A percentile compares a stretch with the other conserved stretches of the same genome.
Evolutionary conservation across 2,888 invertebrate species (phyloP).

Genomic region (Leptopilina drosophilae): DNA sequence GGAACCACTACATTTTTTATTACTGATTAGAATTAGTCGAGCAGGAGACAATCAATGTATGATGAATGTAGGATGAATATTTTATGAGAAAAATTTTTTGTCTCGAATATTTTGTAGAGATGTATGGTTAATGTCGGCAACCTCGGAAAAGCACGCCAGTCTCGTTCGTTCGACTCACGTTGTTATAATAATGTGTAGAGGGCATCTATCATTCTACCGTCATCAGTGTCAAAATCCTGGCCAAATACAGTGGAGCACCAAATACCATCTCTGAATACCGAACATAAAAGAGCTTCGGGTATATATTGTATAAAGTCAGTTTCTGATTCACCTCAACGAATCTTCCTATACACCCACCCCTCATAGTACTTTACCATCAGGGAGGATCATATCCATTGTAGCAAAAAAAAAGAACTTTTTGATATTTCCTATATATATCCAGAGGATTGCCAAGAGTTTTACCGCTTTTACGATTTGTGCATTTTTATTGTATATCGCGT

Average conservation of each 20-base stretch:
- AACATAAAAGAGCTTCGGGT: slow-evolving; percentile 58
- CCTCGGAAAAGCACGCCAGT: neutral
- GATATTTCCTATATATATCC: neutral
- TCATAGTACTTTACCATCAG: neutral
- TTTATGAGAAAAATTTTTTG: neutral
- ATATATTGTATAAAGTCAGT: slow-evolving; percentile 13
- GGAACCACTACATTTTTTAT: too few species aligned
- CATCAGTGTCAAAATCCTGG: slow-evolving; percentile 66
- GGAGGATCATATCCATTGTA: neutral
- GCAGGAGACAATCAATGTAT: too few species aligned
- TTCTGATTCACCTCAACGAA: slow-evolving; percentile 20
- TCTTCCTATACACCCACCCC: neutral
- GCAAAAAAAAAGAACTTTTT: neutral
- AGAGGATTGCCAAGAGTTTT: slow-evolving; percentile 5
- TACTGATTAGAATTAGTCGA: too few species aligned
- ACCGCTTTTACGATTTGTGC: neutral
- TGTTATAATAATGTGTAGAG: slow-evolving; percentile 30
- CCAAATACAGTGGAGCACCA: slow-evolving; percentile 58
- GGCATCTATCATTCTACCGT: slow-evolving; percentile 64
- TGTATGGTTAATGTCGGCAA: neutral
- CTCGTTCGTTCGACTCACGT: slow-evolving; percentile 3
- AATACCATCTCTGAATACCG: slow-evolving; percentile 55
- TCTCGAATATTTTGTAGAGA: slow-evolving; percentile 1
- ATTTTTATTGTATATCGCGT: neutral
- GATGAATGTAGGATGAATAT: neutral